Evolutionary conservation across 2,113 vertebrate genomes (phyloP).

Genomic region (Paraplagusia blochii): DNA sequence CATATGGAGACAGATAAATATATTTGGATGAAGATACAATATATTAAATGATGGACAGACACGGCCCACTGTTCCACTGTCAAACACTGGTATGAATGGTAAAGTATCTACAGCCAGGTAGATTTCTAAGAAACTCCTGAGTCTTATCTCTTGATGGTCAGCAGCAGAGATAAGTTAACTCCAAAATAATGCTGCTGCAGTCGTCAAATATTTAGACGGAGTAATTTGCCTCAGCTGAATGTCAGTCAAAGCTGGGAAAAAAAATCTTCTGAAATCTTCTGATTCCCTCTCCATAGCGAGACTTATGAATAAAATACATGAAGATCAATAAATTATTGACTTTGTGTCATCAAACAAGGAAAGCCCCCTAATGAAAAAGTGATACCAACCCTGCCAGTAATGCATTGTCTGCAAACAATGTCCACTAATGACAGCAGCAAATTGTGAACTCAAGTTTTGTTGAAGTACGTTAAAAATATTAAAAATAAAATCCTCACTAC

Average conservation of each 20-base stretch:
- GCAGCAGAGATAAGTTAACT: slow-evolving; percentile 24
- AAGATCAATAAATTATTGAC: slow-evolving; percentile 70
- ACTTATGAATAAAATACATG: slow-evolving; percentile 71
- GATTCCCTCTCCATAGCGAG: slow-evolving; percentile 49
- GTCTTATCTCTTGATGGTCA: slow-evolving; percentile 22
- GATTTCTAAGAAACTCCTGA: no score
- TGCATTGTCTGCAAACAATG: slow-evolving; percentile 46
- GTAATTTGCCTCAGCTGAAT: slow-evolving; percentile 55
- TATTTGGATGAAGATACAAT: neutral
- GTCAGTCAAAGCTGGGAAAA: slow-evolving; percentile 52
- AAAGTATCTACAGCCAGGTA: no score
- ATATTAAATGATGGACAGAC: neutral
- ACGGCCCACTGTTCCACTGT: no score
- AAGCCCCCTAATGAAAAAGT: slow-evolving; percentile 61
- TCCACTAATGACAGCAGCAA: slow-evolving; percentile 36
- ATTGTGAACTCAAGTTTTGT: slow-evolving; percentile 28
- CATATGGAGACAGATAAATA: neutral
- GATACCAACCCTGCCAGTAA: slow-evolving; percentile 47
- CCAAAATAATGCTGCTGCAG: slow-evolving; percentile 32
- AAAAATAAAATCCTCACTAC: slow-evolving; percentile 33
- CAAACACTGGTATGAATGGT: no score
- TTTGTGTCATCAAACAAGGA: slow-evolving; percentile 60
- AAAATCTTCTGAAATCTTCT: slow-evolving; percentile 61
- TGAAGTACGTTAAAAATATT: slow-evolving; percentile 33
- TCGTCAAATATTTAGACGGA: slow-evolving; percentile 59